Evolutionary conservation across 2,888 invertebrate genomes (phyloP), one percentile per base, ranked within the genome.

Genomic region (Arrhopalites spinosus): DNA sequence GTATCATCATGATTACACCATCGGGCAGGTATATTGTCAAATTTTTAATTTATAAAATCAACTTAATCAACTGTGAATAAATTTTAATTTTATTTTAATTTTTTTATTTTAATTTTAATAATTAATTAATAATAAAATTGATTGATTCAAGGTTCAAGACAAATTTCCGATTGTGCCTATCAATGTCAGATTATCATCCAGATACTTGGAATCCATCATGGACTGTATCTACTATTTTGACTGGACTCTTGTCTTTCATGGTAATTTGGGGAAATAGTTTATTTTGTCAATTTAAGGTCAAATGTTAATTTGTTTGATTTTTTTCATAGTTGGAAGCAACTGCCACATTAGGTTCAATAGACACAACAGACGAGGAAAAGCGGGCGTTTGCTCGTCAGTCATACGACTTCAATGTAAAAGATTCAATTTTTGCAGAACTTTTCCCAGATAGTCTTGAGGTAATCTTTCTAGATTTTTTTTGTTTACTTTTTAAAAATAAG

Each of bases 131-230:
- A n/a, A n/a, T n/a, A n/a, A n/a, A n/a, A n/a, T n/a, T n/a, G n/a
- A n/a, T n/a, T n/a, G n/a, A n/a, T n/a, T n/a, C n/a, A n/a, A 84
- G 89, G 68, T 84, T 84, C 75, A 83, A 83, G 77, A 83, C 83
- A 20, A 84, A 86, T 77, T 83, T 83, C 20, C 77, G 85, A 36
- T 82, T 89, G 43, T 89, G 89, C 83, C 84, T 89, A 56, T 88
- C 88, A n/a, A 90, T 89, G 77, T 88, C 88, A 83, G 89, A 89
- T 83, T 89, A 87, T 83, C 89, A 89, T 82, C 89, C 89, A 0
- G 89, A 89, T 83, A 88, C 88, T 1, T 89, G 89, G 89, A 89
- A 90, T 84, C 89, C 89, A 15, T 59, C 78, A 11, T 80, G 79
- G 80, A 87, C 87, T 30, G 89, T 88, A 3, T 87, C 87, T 15